A percentile compares a stretch with the other conserved stretches of the same genome.
Evolutionary conservation across 1,140 invertebrate genomes (phyloP).

Genomic region (Ruditapes philippinarum): DNA sequence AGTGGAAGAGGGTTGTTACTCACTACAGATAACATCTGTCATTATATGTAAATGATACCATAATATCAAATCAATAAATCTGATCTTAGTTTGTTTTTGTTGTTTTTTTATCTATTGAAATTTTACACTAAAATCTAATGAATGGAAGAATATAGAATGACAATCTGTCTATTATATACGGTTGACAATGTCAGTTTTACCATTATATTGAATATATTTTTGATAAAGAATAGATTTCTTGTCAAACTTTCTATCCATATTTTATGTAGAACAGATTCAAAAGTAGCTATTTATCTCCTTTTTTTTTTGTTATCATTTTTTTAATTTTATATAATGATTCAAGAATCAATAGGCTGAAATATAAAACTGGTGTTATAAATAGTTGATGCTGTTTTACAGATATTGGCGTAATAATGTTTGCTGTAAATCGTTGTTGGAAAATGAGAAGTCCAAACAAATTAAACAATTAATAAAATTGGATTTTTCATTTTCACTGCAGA

Average conservation of each 20-base stretch:
- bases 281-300: not conserved
- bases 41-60: not conserved
- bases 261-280: not conserved
- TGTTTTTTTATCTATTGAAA: not conserved
- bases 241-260: not conserved
- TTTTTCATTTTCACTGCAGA: too few relatives aligned
- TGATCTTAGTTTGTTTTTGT: too few relatives aligned
- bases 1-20: too few relatives aligned
- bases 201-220: not conserved
- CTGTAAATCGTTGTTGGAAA: too few relatives aligned
- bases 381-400: too few relatives aligned
- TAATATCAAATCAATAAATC: not conserved
- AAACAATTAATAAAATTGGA: too few relatives aligned
- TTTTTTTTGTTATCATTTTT: not conserved
- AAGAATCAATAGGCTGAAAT: not conserved
- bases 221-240: not conserved
- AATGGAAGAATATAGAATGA: conserved; percentile 4
- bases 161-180: not conserved
- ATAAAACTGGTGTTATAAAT: too few relatives aligned
- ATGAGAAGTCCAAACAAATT: too few relatives aligned
- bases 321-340: not conserved
- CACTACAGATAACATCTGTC: not conserved
- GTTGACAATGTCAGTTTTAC: not conserved
- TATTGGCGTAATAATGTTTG: too few relatives aligned
- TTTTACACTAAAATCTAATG: not conserved